Percentiles rank a stretch among this genome's conserved stretches.
These are phyloP conservation scores for Mormyrops attenuatus DNA, from an alignment of 2,797 vertebrate genomes.

Conservation along the genomic window DNA sequence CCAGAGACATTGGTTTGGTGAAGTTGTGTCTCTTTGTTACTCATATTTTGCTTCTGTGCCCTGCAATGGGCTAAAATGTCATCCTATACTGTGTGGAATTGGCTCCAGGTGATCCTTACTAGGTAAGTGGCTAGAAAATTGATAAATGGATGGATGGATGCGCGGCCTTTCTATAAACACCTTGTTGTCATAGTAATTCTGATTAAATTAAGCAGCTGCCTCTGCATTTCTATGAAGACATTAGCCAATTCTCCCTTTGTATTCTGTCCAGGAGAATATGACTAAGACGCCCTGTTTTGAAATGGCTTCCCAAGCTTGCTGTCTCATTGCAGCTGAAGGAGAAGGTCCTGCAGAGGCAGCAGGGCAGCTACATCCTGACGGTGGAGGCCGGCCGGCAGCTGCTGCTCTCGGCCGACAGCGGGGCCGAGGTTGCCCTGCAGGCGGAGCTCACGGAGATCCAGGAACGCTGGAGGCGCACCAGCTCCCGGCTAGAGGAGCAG, in stretches of 20 bases:
- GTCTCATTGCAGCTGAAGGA: constrained; percentile 78
- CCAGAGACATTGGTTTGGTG: background rate
- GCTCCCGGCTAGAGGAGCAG: constrained; percentile 74
- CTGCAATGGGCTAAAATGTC: background rate
- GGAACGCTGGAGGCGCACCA: constrained; percentile 78
- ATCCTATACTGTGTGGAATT: background rate
- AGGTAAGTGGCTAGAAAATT: background rate
- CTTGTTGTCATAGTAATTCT: background rate
- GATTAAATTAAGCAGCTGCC: background rate
- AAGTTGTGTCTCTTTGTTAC: background rate
- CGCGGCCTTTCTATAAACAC: background rate
- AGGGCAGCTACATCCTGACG: constrained; percentile 88
- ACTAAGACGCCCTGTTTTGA: background rate
- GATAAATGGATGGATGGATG: background rate
- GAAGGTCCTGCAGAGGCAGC: constrained; percentile 82
- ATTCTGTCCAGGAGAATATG: background rate
- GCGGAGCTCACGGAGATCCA: constrained; percentile 84
- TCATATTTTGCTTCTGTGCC: background rate
- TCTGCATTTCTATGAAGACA: background rate
- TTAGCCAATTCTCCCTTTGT: background rate
- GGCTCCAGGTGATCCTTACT: background rate
- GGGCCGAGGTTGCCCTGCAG: constrained; percentile 74
- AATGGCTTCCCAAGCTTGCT: background rate
- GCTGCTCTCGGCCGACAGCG: constrained; percentile 74
- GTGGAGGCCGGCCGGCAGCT: constrained; percentile 88